Evolutionary conservation across 2,888 invertebrate genomes (phyloP), one percentile per base, ranked within the genome.

Genomic region (Rhamphomyia laevipes): DNA sequence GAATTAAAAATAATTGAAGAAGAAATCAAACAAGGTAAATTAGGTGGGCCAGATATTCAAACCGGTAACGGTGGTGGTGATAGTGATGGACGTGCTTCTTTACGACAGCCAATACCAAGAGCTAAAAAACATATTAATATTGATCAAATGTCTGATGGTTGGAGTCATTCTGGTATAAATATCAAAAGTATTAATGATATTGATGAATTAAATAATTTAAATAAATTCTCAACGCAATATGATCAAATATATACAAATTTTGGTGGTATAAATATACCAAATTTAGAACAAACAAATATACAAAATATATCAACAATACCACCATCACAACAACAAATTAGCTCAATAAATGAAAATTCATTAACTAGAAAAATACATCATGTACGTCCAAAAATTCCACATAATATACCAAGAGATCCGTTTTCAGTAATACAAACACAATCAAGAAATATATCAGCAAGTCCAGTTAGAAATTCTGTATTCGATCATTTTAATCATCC

Each of bases 1-100:
- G 89, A 90, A 63, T 67, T 90, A 31, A 76, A 85, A 52, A 86
- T 82, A 45, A 84, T 85, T 47, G 88, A 90, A 61, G 89, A 90
- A 61, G 90, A 90, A 67, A 89, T 90, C 47, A 86, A 86, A 59
- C 86, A 86, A 57, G 86, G 86, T 0, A 89, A 89, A 64, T 70
- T 84, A 1, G 82, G 76, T 4, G 73, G 74, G 1, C 73, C 61
- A 4, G 52, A 35, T 73, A 54, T 68, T 77, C 61, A 75, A 77
- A 49, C 70, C 73, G 0, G 74, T 0, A 73, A 74, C 1, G 71
- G 74, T 0, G 56, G 57, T 16, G 73, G 74, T 1, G 75, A 73
- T 1, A 77, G 76, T n/a, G 77, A 77, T 52, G 75, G 55, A 11
- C 46, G 56, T 10, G 56, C 56, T 11, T 61, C 61, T 2, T 64